These are phyloP conservation scores for Tragelaphus imberbis DNA, from an alignment of 2,113 vertebrate genomes.

Conservation along the genomic window DNA sequence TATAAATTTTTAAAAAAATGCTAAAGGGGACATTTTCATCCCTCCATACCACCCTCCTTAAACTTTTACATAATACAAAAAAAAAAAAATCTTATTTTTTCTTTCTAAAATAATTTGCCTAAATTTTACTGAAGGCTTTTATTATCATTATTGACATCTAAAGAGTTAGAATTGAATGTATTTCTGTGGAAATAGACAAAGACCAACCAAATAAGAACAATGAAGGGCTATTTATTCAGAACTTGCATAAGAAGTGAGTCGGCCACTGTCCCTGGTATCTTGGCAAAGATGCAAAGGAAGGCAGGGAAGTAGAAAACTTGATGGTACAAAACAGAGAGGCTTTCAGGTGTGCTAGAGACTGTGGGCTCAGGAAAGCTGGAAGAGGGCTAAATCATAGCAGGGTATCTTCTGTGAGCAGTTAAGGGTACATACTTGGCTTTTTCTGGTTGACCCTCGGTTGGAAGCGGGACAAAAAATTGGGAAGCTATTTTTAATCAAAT, in stretches of 20 bases:
- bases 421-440: background rate
- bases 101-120: background rate
- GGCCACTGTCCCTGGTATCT: background rate
- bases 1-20: background rate
- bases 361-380: background rate
- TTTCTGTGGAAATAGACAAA: background rate
- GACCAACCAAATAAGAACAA: background rate
- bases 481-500: background rate
- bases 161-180: background rate
- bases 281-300: background rate
- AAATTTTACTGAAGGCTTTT: background rate
- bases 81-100: background rate
- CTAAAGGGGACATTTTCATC: background rate
- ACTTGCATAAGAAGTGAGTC: background rate
- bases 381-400: background rate
- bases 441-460: background rate
- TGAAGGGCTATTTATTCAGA: background rate
- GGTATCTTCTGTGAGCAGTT: background rate
- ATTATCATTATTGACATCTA: background rate
- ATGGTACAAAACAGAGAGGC: no score
- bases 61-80: background rate
- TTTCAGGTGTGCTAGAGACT: background rate
- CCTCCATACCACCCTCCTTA: background rate
- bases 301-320: no score
- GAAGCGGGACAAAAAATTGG: background rate